Percentiles rank a stretch among this genome's conserved stretches.
These are phyloP conservation scores for Perithous albicinctus DNA, from an alignment of 2,888 invertebrate species.

Conservation along the genomic window DNA sequence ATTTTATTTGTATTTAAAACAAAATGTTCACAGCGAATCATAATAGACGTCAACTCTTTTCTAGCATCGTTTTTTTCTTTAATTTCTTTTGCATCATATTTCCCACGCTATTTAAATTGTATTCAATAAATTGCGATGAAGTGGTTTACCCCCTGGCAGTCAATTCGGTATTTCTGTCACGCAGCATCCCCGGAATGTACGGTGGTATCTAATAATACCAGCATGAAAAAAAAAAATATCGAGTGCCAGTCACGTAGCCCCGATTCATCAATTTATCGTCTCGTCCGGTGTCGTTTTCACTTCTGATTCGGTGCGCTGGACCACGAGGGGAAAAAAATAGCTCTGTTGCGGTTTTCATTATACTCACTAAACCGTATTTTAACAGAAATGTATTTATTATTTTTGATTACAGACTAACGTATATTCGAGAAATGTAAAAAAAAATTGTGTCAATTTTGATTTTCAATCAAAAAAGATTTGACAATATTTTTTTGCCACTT, in stretches of 20 bases:
- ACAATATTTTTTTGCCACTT: too few relatives aligned
- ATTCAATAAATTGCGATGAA: constrained; percentile 6
- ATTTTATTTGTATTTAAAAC: too few relatives aligned
- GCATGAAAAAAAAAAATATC: constrained; percentile 66
- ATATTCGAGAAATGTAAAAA: too few relatives aligned
- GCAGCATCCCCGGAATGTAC: constrained; percentile 29
- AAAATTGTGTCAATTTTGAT: too few relatives aligned
- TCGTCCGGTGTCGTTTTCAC: constrained; percentile 68
- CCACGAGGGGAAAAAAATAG: constrained; percentile 40
- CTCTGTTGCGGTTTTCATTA: constrained; percentile 36
- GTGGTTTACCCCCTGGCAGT: constrained; percentile 13
- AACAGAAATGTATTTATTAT: too few relatives aligned
- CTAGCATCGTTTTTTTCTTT: not conserved
- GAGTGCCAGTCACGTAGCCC: constrained; percentile 73
- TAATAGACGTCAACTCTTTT: not conserved
- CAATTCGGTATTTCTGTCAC: constrained; percentile 57
- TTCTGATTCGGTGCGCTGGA: constrained; percentile 58
- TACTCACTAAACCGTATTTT: too few relatives aligned
- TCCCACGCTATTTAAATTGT: constrained; percentile 10
- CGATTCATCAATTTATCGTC: constrained; percentile 75
- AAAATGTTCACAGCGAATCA: too few relatives aligned
- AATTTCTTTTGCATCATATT: not conserved
- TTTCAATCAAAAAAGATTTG: too few relatives aligned
- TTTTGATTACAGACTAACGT: too few relatives aligned
- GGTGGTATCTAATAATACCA: constrained; percentile 46